phyloP scores from a whole-genome alignment of 2,888 invertebrate genomes.

The Rhabditoides inermis region DNA sequence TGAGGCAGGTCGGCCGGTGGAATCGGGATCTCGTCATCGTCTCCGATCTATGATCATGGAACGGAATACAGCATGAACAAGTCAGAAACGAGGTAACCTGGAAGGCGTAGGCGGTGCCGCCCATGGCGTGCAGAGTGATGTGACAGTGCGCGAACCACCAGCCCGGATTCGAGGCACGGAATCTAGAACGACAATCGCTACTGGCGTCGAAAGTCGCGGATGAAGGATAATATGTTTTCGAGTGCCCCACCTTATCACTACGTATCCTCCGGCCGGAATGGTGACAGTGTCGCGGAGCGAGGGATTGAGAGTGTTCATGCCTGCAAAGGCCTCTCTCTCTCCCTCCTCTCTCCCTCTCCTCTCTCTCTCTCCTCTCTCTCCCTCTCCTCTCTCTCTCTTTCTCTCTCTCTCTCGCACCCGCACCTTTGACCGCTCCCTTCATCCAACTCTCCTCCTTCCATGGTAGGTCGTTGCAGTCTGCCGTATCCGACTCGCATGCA shows the following conservation, averaged over 20 bases:
- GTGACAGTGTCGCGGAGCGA: slow-evolving; percentile 50
- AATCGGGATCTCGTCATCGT: slow-evolving; percentile 38
- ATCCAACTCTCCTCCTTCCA: slow-evolving; percentile 28
- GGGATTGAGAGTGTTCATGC: slow-evolving; percentile 37
- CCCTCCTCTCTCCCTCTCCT: too few relatives aligned
- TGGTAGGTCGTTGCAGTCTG: slow-evolving; percentile 17
- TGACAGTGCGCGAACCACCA: slow-evolving; percentile 51
- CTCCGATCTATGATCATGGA: slow-evolving; percentile 38
- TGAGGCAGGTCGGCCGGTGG: slow-evolving; percentile 35
- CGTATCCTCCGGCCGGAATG: slow-evolving; percentile 52
- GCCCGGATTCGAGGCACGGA: slow-evolving; percentile 51
- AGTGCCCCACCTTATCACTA: slow-evolving; percentile 35
- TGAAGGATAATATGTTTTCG: background rate
- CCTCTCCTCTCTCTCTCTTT: too few relatives aligned
- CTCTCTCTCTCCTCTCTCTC: too few relatives aligned
- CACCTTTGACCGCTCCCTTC: slow-evolving; percentile 27
- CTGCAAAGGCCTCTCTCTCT: too few relatives aligned
- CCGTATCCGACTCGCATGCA: too few relatives aligned
- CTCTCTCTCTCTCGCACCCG: too few relatives aligned
- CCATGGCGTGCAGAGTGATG: slow-evolving; percentile 47
- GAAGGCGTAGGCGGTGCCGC: slow-evolving; percentile 50
- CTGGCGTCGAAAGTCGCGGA: background rate
- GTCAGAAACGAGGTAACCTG: slow-evolving; percentile 6
- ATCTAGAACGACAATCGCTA: slow-evolving; percentile 19
- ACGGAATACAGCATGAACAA: background rate